Base-by-base conservation (phyloP, 2,797 vertebrate species). In the Muscicapa striata region DNA sequence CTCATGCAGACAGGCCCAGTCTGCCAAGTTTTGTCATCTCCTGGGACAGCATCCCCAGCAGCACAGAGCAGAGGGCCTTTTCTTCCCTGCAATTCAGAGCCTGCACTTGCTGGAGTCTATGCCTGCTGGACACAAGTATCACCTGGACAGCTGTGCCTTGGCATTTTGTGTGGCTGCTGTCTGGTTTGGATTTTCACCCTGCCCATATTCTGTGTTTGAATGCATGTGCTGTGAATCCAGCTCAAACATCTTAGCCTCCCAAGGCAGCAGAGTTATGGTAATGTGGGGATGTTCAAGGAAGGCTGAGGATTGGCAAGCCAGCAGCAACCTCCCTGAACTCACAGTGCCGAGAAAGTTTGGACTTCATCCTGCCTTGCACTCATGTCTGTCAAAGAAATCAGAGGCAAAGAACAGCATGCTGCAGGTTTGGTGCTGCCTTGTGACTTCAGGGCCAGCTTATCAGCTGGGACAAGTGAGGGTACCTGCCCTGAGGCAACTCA, bases 401-500 rank as follows among this genome's bases (percentile, higher is more conserved):
- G 66, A 63, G n/a, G 63, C 41, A 59, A 20, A 46, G 41, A 92
- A 54, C 20, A 77, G 72, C 70, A 64, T 4, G 0, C 49, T 81
- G 49, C 63, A 84, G 48, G 63, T 88, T 79, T 6, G 3, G 81
- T 89, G 61, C 72, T 92, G 78, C 77, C 89, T 78, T 75, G 58
- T 80, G 91, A 64, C 67, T 88, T n/a, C 80, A 54, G 84, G 52
- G 73, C 63, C 84, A 57, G 76, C 68, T 84, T 85, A 84, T 92
- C 83, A 29, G 80, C 6, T 88, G 66, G 80, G 70, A 63, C 91
- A 84, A 92, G 89, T 82, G 70, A 40, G 34, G 34, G 41, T 73
- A 84, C 57, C 61, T 95, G 61, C 79, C 89, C 24, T n/a, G 59
- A 94, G 82, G 87, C 79, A 93, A 55, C 30, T 34, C 81, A 58